A percentile compares a stretch with the other conserved stretches of the same genome.
These are phyloP conservation scores for Ptilodon capucinus DNA, from an alignment of 2,888 invertebrate species.

Conservation along the genomic window DNA sequence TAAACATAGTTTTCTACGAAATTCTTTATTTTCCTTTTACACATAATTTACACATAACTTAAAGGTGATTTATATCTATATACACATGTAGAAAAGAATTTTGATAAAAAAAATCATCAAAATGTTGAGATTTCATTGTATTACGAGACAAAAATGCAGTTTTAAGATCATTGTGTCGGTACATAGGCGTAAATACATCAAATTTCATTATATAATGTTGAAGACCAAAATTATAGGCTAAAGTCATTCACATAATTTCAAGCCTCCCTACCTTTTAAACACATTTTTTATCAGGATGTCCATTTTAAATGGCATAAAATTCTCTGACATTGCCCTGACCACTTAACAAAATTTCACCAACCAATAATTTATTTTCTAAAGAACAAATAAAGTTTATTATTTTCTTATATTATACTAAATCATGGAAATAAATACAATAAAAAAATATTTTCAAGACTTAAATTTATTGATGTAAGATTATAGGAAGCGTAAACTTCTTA, in stretches of 20 bases:
- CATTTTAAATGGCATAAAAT: too few species aligned
- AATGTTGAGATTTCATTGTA: constrained; percentile 54
- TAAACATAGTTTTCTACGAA: constrained; percentile 67
- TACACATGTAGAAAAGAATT: constrained; percentile 64
- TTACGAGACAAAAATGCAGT: constrained; percentile 32
- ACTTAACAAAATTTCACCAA: too few species aligned
- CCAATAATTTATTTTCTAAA: too few species aligned
- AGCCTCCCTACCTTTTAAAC: too few species aligned
- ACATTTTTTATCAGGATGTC: too few species aligned
- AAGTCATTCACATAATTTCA: background rate
- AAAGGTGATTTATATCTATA: constrained; percentile 58
- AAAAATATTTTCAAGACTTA: too few species aligned
- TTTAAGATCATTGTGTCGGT: constrained; percentile 30
- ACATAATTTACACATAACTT: constrained; percentile 70
- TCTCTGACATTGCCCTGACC: too few species aligned
- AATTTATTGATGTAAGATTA: too few species aligned
- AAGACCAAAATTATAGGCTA: constrained; percentile 2
- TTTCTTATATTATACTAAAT: too few species aligned
- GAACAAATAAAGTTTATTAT: too few species aligned
- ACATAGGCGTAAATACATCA: constrained; percentile 8
- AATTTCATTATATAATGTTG: constrained; percentile 21
- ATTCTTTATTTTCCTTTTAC: constrained; percentile 78
- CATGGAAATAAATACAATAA: too few species aligned
- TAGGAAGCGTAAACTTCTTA: too few species aligned
- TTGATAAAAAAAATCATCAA: constrained; percentile 45